Conservation (phyloP, 2,888 invertebrate genomes). For the Tiphia femorata region DNA sequence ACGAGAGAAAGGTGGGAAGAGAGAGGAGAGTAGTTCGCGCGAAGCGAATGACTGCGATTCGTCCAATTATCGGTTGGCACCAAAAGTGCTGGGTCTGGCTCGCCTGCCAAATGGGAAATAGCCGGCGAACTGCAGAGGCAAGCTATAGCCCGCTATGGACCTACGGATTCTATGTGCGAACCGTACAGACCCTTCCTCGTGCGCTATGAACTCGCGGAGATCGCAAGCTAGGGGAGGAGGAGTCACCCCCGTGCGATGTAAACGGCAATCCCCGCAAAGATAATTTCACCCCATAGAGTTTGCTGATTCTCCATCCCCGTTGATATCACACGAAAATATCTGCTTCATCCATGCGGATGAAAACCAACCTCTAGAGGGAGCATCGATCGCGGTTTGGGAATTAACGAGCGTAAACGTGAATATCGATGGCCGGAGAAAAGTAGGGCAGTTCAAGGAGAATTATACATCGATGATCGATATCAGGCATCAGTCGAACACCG, state of each 20-base stretch:
- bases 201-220: conserved; percentile 38
- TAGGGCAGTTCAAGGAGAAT: background rate
- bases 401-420: too few relatives aligned
- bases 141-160: conserved; percentile 50
- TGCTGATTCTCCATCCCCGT: conserved; percentile 27
- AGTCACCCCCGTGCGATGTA: conserved; percentile 33
- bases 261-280: conserved; percentile 48
- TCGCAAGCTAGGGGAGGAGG: conserved; percentile 9
- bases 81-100: conserved; percentile 65
- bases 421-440: too few relatives aligned
- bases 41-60: conserved; percentile 64
- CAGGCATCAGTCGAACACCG: background rate
- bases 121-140: conserved; percentile 55
- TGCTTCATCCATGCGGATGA: background rate
- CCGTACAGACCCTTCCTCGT: conserved; percentile 17
- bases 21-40: conserved; percentile 51
- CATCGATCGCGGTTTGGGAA: too few relatives aligned
- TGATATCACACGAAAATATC: background rate
- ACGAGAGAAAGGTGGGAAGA: conserved; percentile 7
- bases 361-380: background rate
- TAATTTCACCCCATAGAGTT: conserved; percentile 46
- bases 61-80: conserved; percentile 66
- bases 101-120: conserved; percentile 65
- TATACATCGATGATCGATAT: too few relatives aligned
- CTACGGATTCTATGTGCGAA: conserved; percentile 41